Conservation (phyloP, 2,888 invertebrate genomes). For the Tipula lateralis region DNA sequence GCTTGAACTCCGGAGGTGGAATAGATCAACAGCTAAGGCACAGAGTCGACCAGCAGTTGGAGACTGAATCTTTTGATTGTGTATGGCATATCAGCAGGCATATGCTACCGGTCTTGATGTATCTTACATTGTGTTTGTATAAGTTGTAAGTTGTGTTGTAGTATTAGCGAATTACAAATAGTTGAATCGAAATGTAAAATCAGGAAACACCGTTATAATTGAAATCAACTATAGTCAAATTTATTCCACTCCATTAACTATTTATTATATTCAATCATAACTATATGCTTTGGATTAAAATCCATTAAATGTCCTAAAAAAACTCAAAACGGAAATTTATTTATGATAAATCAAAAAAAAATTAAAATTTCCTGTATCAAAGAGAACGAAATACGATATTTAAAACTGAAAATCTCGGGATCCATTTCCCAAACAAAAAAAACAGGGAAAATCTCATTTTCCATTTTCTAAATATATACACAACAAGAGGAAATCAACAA, state of each 20-base stretch:
- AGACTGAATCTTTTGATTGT: too few relatives aligned
- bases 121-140: too few relatives aligned
- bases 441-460: not conserved
- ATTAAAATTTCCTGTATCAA: not conserved
- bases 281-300: not conserved
- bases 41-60: too few relatives aligned
- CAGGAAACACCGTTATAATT: too few relatives aligned
- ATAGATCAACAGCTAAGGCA: too few relatives aligned
- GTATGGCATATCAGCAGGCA: too few relatives aligned
- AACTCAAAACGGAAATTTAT: slow-evolving; percentile 5
- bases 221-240: not conserved
- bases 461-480: not conserved
- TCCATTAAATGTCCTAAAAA: not conserved
- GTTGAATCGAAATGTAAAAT: too few relatives aligned
- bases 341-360: slow-evolving; percentile 24
- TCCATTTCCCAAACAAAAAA: slow-evolving; percentile 30
- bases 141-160: too few relatives aligned
- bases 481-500: not conserved
- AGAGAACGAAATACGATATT: not conserved
- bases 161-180: too few relatives aligned
- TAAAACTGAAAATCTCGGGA: slow-evolving; percentile 27
- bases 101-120: too few relatives aligned
- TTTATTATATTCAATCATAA: slow-evolving; percentile 9
- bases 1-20: too few relatives aligned
- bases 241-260: not conserved